Evolutionary conservation across 2,113 vertebrate species (phyloP).

Genomic region (Cyprinodon variegatus): DNA sequence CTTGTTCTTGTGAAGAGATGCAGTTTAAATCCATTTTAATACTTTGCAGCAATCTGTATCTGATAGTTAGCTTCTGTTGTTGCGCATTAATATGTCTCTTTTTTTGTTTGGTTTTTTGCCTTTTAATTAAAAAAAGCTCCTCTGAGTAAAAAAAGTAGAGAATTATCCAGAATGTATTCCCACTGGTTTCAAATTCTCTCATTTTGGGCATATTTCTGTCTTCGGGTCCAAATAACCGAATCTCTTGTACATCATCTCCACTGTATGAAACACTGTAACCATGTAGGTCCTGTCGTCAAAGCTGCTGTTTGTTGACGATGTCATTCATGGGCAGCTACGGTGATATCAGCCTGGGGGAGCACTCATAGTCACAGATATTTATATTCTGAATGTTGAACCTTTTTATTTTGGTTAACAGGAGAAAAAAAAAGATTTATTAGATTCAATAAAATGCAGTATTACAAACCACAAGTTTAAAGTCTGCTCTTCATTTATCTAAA

Average conservation of each 20-base stretch:
- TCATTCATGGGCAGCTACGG: constrained; percentile 76
- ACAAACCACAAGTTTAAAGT: constrained; percentile 60
- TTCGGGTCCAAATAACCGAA: constrained; percentile 6
- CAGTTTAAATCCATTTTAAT: constrained; percentile 56
- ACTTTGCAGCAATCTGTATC: constrained; percentile 40
- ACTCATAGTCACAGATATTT: constrained; percentile 75
- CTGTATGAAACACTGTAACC: constrained; percentile 35
- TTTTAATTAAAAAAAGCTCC: constrained; percentile 21
- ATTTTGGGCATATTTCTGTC: constrained; percentile 35
- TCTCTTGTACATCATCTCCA: neutral
- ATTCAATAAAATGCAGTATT: constrained; percentile 82
- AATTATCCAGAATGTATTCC: constrained; percentile 69
- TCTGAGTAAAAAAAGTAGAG: constrained; percentile 32
- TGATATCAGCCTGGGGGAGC: constrained; percentile 50
- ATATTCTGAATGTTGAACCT: constrained; percentile 82
- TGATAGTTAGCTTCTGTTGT: constrained; percentile 68
- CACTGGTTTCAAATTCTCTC: constrained; percentile 52
- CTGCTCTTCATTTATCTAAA: constrained; percentile 49
- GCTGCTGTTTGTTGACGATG: constrained; percentile 76
- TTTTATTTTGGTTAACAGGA: constrained; percentile 82
- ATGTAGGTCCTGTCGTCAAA: constrained; percentile 62
- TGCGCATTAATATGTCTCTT: constrained; percentile 74
- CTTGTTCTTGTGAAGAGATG: constrained; percentile 48
- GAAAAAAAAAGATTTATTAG: constrained; percentile 73
- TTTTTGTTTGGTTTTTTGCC: constrained; percentile 65